phyloP scores from a whole-genome alignment of 2,113 vertebrate species.

The Gobius niger region DNA sequence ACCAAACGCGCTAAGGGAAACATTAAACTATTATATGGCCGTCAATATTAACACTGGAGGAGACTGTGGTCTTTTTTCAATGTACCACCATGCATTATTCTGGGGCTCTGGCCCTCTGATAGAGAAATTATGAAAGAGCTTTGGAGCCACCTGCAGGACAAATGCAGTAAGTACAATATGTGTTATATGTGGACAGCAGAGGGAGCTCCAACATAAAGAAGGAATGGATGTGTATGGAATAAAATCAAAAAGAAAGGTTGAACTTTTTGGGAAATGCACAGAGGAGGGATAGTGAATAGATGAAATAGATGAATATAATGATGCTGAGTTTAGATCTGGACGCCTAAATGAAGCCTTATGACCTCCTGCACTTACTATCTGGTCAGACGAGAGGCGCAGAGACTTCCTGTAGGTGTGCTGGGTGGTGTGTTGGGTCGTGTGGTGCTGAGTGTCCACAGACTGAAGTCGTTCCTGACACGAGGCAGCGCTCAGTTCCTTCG shows the following conservation, averaged over 20 bases:
- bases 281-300: too few relatives aligned
- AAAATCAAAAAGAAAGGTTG: too few relatives aligned
- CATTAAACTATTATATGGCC: too few relatives aligned
- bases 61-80: background rate
- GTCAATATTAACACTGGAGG: background rate
- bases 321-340: too few relatives aligned
- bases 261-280: too few relatives aligned
- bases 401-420: conserved; percentile 89
- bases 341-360: background rate
- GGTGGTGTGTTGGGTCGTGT: conserved; percentile 72
- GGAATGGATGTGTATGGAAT: background rate
- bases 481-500: conserved; percentile 84
- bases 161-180: background rate
- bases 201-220: conserved; percentile 50
- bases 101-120: background rate
- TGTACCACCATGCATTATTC: background rate
- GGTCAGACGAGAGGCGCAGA: conserved; percentile 91
- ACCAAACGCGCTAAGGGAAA: too few relatives aligned
- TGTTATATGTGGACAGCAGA: conserved; percentile 46
- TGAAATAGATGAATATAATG: too few relatives aligned
- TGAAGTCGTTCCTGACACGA: conserved; percentile 76
- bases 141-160: conserved; percentile 53
- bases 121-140: conserved; percentile 18
- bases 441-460: conserved; percentile 51
- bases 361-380: conserved; percentile 84